Evolutionary conservation across 2,113 vertebrate species (phyloP).

Genomic region (Felis chaus): DNA sequence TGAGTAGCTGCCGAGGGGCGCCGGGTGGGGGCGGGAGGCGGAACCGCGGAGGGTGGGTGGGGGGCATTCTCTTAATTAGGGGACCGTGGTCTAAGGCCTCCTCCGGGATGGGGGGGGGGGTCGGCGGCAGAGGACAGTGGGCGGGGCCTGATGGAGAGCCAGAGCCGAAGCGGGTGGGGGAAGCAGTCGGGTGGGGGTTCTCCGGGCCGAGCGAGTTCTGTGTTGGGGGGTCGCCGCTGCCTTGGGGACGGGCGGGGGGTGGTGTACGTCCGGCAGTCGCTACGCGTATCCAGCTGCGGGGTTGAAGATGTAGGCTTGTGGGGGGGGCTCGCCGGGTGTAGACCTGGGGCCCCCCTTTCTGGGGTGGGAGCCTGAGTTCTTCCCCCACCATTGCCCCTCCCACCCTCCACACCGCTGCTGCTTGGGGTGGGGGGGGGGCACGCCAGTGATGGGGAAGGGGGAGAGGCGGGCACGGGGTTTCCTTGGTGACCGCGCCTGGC

Average conservation of each 20-base stretch:
- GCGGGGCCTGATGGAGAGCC: constrained; percentile 51
- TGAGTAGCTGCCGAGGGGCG: constrained; percentile 59
- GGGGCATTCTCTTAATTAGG: constrained; percentile 37
- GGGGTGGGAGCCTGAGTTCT: neutral
- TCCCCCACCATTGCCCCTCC: constrained; percentile 42
- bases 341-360: neutral
- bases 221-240: constrained; percentile 4
- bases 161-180: neutral
- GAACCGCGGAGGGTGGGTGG: neutral
- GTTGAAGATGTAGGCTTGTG: neutral
- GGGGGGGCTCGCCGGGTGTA: neutral
- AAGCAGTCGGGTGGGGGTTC: neutral
- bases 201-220: neutral
- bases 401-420: constrained; percentile 81
- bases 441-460: constrained; percentile 87
- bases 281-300: constrained; percentile 4
- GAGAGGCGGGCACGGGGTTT: constrained; percentile 79
- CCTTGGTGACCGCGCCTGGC: constrained; percentile 82
- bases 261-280: neutral
- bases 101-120: constrained; percentile 34
- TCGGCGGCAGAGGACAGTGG: constrained; percentile 51
- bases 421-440: constrained; percentile 85
- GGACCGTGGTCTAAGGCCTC: constrained; percentile 41
- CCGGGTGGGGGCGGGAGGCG: constrained; percentile 53
- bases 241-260: neutral